Percentiles rank a stretch among this genome's conserved stretches.
Evolutionary conservation across 2,113 vertebrate species (phyloP).

Genomic region (Phaethornis superciliosus): DNA sequence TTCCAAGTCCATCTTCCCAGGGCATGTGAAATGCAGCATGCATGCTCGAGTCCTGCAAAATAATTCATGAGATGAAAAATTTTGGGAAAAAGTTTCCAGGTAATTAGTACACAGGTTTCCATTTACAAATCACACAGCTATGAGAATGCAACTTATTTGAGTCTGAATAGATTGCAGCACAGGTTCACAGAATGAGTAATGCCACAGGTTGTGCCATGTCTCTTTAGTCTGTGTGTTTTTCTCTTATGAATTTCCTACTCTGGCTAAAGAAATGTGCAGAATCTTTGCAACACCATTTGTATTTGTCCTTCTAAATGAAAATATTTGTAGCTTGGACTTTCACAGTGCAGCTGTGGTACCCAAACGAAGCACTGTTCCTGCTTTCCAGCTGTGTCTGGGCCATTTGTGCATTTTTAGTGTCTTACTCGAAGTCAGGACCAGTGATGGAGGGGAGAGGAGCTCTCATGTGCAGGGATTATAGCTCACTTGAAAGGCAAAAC

Average conservation of each 20-base stretch:
- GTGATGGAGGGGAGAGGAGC: neutral
- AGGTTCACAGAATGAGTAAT: neutral
- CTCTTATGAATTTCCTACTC: fast-evolving
- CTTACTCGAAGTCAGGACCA: neutral
- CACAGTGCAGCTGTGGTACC: fast-evolving
- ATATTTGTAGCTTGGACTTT: neutral
- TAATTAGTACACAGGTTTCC: neutral
- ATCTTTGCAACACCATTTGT: neutral
- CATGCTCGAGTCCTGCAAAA: fast-evolving
- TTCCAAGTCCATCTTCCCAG: neutral
- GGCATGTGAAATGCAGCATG: fast-evolving
- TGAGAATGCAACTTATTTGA: neutral
- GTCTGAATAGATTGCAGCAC: neutral
- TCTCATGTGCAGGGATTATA: neutral
- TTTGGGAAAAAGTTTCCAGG: neutral
- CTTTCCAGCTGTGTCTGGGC: neutral
- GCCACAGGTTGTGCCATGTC: neutral
- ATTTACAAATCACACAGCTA: neutral
- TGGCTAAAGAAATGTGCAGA: neutral
- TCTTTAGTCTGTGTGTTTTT: neutral
- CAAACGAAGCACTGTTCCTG: fast-evolving
- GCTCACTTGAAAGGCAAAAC: neutral
- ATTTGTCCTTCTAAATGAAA: neutral
- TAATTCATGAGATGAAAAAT: neutral
- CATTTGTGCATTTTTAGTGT: fast-evolving